These are phyloP conservation scores for Meteorus cinctellus DNA, from an alignment of 2,888 invertebrate species.

Conservation along the genomic window DNA sequence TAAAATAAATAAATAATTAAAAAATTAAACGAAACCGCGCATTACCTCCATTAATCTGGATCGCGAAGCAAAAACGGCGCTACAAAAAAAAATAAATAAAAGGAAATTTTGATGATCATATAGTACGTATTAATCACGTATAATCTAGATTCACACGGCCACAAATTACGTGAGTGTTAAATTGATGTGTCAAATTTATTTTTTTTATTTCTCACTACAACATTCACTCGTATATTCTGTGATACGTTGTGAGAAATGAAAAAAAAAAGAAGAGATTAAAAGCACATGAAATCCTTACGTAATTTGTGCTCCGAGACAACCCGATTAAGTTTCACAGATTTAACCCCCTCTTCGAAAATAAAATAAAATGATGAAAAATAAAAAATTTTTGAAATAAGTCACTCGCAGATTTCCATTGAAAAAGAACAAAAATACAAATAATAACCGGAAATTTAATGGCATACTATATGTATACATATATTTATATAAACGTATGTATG, in stretches of 20 bases:
- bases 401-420: conserved; percentile 46
- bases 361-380: conserved; percentile 36
- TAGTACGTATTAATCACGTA: conserved; percentile 10
- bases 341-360: conserved; percentile 55
- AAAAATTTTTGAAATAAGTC: conserved; percentile 34
- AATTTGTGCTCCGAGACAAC: conserved; percentile 60
- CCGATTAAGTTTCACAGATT: conserved; percentile 72
- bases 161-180: conserved; percentile 3
- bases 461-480: conserved; percentile 19
- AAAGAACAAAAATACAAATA: conserved; percentile 29
- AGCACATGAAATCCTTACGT: conserved; percentile 51
- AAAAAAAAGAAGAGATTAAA: conserved; percentile 37
- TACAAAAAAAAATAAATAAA: neutral
- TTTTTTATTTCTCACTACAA: neutral
- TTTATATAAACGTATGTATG: conserved; percentile 39
- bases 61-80: neutral
- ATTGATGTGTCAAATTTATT: conserved; percentile 1
- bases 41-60: conserved; percentile 25
- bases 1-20: conserved; percentile 5
- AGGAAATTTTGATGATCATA: neutral
- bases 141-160: conserved; percentile 14
- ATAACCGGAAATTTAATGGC: conserved; percentile 41
- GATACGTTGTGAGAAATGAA: neutral
- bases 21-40: conserved; percentile 20
- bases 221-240: conserved; percentile 8